Base-by-base conservation (phyloP, 2,888 invertebrate species). In the Oligia fasciuncula region DNA sequence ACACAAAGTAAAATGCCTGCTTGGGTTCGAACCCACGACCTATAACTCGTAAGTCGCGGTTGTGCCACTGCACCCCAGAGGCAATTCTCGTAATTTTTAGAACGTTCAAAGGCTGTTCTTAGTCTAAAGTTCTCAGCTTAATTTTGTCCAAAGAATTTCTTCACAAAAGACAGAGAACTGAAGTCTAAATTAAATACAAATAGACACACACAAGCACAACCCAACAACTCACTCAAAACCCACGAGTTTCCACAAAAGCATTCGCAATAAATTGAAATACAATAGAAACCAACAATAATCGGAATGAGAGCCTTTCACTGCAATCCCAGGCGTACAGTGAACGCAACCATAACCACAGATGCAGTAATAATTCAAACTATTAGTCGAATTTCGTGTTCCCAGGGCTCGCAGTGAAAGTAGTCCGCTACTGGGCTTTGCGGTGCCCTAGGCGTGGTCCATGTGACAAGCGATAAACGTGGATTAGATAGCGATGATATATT, bases 371-470 rank as follows among this genome's bases (percentile, higher is more conserved):
- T 94, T 96, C 94, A 95, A 94, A 94, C 94, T 95, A 96, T 96
- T 96, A 96, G 96, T 96, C 95, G 95, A 95, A 95, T 94, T 96
- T 96, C 95, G 94, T 96, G 96, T 96, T 95, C 92, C 91, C 92
- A 91, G 91, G 91, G 91, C 90, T 90, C 90, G 86, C 92, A 94
- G 96, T 95, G 96, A 97, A 96, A 97, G 96, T 96, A 91, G 93
- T 86, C 87, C 88, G 96, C 96, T 96, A 96, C 96, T 94, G 96
- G 96, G 95, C 95, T 96, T 96, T 93, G 92, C 89, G 88, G 84
- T 83, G 91, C 88, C 88, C 76, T 85, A 80, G 80, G 87, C 83
- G 69, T 79, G 88, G 87, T 81, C 43, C 65, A 83, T 87, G 88
- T 73, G 72, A 87, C 65, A 85, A 89, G 89, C 82, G 83, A 79